Base-by-base conservation (phyloP, 2,888 invertebrate species). In the Copidosoma aretas region DNA sequence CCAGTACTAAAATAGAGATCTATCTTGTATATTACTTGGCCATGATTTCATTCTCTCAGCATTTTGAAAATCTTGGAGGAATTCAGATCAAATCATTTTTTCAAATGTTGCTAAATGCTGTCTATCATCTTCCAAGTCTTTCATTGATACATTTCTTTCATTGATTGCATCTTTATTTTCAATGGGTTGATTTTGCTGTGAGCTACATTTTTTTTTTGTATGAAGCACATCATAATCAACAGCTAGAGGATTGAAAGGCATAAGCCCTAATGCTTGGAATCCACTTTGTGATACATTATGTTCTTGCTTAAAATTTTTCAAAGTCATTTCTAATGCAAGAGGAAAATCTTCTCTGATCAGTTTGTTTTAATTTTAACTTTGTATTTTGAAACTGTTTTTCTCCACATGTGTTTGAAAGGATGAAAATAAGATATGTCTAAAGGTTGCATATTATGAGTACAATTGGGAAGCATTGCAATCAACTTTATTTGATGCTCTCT, bases 1-100 rank as follows among this genome's bases (percentile, higher is more conserved):
- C 65, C 59, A 65, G 39, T 60, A 65, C 21, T 60, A 24, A 54
- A 65, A 65, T 14, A 60, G 46, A 24, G 22, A 52, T 53, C 39
- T 65, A 1, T 53, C 21, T 49, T 60, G 49, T 21, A 49, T 5
- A 60, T 17, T 49, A 19, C 67, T 61, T 21, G 56, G 21, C 61
- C 67, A 63, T 22, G 24, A 12, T 41, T 24, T 22, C 32, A 15
- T 63, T 14, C 10, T 21, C 21, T 24, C 15, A 14, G 41, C 17
- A 21, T 54, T 21, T 54, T 56, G 19, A 63, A 63, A 63, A 17
- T 63, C 4, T 53, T 60, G 19, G 5, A 60, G 22, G 25, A 67
- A 39, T 14, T 56, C 43, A 56, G 61, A 25, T 46, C 25, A 57
- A 17, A 56, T 22, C 19, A 41, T 54, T 24, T 43, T n/a, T 60